Evolutionary conservation across 1,140 invertebrate species (phyloP), one percentile per base, ranked within the genome.

Genomic region (Atopsyche davidsoni): DNA sequence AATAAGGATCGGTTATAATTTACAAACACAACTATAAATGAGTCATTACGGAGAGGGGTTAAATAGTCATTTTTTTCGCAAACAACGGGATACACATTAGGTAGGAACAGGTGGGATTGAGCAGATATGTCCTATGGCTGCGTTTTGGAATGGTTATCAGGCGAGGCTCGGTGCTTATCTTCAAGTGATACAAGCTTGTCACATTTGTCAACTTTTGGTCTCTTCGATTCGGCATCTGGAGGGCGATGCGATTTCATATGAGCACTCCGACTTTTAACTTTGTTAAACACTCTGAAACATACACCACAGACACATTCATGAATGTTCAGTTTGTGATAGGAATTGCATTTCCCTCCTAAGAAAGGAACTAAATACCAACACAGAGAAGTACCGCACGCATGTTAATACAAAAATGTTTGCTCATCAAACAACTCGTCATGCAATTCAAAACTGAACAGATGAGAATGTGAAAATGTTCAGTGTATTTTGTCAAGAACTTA

Each of bases 161-260:
- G 64, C 59, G 64, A 53, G 46, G 49, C 66, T 63, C 63, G 62
- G 65, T 64, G 60, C 65, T 67, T 68, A 57, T 59, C 54, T 35
- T 72, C 69, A 58, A 63, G 62, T 66, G 63, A 61, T 63, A 69
- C 66, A 62, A 71, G 68, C 69, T 70, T 74, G 69, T 74, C 72
- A 71, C 69, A 72, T 70, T 68, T 69, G 70, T 73, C 72, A 63
- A 73, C 65, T 68, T 72, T 72, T 41, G 67, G 66, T 65, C 69
- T 54, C 67, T 70, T 72, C 25, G 77, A 70, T 59, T 84, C 82
- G 54, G 79, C 75, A 61, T 87, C 84, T 59, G 82, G 81, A 64
- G 86, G 84, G 62, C 87, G 82, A 76, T 97, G 93, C 53, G 91
- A 94, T 77, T 96, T 96, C 93, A 96, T 97, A 75, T 97, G 93